Percentiles rank a stretch among this genome's conserved stretches.
phyloP scores from a whole-genome alignment of 2,113 vertebrate genomes.

The Beaufortia kweichowensis region DNA sequence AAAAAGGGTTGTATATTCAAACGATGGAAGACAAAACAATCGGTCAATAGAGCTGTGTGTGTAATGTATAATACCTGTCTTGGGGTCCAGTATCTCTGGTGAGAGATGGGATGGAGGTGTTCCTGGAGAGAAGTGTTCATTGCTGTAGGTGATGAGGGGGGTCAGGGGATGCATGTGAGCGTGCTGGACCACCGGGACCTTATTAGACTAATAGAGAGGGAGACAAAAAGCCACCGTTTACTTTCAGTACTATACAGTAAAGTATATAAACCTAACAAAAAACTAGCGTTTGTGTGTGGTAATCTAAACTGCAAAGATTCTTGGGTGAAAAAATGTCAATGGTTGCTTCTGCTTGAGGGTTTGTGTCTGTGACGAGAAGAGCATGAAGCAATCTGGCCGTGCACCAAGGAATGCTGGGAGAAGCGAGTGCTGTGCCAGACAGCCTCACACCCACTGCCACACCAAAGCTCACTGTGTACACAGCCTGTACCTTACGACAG shows the following conservation, averaged over 20 bases:
- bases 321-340: not conserved
- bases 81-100: conserved; percentile 82
- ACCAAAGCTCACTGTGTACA: not conserved
- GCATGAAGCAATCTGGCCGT: conserved; percentile 76
- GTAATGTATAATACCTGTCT: conserved; percentile 78
- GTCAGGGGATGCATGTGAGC: conserved; percentile 87
- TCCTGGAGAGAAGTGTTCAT: conserved; percentile 87
- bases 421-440: conserved; percentile 67
- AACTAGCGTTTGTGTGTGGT: conserved; percentile 31
- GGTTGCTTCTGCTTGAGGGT: not conserved
- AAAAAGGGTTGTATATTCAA: not conserved
- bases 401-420: conserved; percentile 71
- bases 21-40: not conserved
- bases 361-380: conserved; percentile 47
- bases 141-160: conserved; percentile 95
- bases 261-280: too few species aligned
- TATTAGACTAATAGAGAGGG: conserved; percentile 79
- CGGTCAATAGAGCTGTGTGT: not conserved
- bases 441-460: conserved; percentile 65
- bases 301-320: not conserved
- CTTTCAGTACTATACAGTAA: too few species aligned
- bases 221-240: too few species aligned
- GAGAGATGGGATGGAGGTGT: conserved; percentile 87
- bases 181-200: conserved; percentile 87
- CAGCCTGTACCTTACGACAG: conserved; percentile 27